Base-by-base conservation (phyloP, 2,888 invertebrate species). In the Conus canariensis region DNA sequence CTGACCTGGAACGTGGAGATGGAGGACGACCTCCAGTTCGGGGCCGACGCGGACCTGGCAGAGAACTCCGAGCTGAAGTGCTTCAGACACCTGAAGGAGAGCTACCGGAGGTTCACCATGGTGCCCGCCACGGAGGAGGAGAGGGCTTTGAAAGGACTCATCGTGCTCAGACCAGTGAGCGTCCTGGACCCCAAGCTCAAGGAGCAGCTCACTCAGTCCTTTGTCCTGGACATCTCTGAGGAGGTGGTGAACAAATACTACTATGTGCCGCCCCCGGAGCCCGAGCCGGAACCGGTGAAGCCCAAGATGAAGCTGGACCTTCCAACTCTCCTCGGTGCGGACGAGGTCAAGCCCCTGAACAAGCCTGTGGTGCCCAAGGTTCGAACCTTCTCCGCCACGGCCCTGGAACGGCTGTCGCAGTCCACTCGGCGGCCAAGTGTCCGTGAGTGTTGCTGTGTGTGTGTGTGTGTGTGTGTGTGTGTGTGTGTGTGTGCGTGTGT, bases 101-200 rank as follows among this genome's bases (percentile, higher is more conserved):
- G 95, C 90, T 95, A 94, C 92, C 92, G 95, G 83, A 82, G 67
- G 59, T 95, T 95, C 92, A 92, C 92, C n/a, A 70, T 96, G 45
- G 94, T 95, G 91, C 96, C 96, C 1, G 93, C 92, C 90, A 93
- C 92, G 3, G 93, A 93, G 58, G 94, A 94, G 56, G 94, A 94
- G 87, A 90, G 93, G 59, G 91, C 92, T 19, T 90, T 95, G n/a
- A 91, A 91, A 0, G 95, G 94, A 67, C 90, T 93, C 88, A 91
- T 95, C 83, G 93, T 92, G 70, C 92, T 95, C 60, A 90, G 91
- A 10, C 94, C 94, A 0, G 86, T 93, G 8, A 93, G 93, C 19
- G 19, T 93, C 30, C 90, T 93, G 22, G 93, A 92, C 90, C 91
- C 85, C 82, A 91, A 8, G 25, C 91, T 93, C 88, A 92, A 92